These are phyloP conservation scores for Deroplatys truncata DNA, from an alignment of 2,888 invertebrate genomes.

Conservation along the genomic window DNA sequence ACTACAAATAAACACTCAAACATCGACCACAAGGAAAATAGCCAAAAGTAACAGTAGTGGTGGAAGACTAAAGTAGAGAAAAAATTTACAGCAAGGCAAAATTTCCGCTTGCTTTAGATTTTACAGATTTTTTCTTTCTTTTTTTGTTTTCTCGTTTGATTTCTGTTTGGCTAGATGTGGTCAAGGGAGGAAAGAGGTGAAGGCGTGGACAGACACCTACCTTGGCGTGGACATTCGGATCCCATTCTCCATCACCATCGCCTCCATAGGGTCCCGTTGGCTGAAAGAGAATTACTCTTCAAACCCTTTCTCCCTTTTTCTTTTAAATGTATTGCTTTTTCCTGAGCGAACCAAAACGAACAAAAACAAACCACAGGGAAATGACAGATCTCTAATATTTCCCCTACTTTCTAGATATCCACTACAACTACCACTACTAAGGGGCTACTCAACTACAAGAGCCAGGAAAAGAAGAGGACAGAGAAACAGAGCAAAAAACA, in stretches of 20 bases:
- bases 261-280: conserved; percentile 48
- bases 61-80: neutral
- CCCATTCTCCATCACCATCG: conserved; percentile 49
- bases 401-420: neutral
- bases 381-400: neutral
- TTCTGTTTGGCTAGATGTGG: neutral
- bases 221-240: conserved; percentile 52
- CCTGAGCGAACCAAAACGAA: neutral
- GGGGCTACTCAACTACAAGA: neutral
- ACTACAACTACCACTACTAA: neutral
- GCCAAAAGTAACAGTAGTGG: neutral
- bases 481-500: neutral
- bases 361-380: neutral
- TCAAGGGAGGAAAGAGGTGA: neutral
- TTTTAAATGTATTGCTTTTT: neutral
- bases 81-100: neutral
- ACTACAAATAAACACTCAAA: neutral
- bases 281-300: conserved; percentile 47
- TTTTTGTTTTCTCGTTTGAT: neutral
- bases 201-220: conserved; percentile 44
- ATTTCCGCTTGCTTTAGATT: neutral
- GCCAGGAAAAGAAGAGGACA: neutral
- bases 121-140: neutral
- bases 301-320: conserved; percentile 22
- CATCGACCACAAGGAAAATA: neutral